Evolutionary conservation across 53 echinoderm and acorn worm genomes (phyloP), one percentile per base, ranked within the genome.

Genomic region (Antedon mediterranea): DNA sequence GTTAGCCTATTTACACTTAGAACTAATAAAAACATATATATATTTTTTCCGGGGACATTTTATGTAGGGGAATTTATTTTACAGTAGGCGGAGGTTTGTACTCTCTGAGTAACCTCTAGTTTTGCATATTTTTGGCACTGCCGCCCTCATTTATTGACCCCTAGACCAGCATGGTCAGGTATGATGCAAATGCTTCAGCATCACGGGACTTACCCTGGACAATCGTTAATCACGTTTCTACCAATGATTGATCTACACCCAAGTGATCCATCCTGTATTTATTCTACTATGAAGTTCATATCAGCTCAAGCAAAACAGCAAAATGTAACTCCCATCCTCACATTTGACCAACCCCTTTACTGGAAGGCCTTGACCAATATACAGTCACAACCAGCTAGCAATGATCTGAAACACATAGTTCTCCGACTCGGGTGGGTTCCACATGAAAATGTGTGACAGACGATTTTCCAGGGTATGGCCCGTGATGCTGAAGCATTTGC

Each of bases 381-480:
- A 7, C 18, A 15, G 28, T 28, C 8, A 30, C 57, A 81, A 73
- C 81, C 84, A 13, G 27, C 3, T 8, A 18, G 23, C 23, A 57
- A 57, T 23, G 23, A 77, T 71, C 75, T 88, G 7, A 80, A 74
- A 28, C 3, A 26, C 28, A 78, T 78, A 18, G 81, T 88, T 30
- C 43, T 81, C 43, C 71, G 75, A 37, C 72, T 88, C 2, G 88
- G n/a, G 88, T 33, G 81, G 88, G 11, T 81, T 88, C 30, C 88
- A 88, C 33, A 80, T 77, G 0, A 73, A 80, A n/a, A 84, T 87
- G 84, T 84, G 84, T n/a, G n/a, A n/a, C n/a, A n/a, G n/a, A n/a
- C n/a, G n/a, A n/a, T 77, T 87, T 87, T 44, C 81, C 84, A 30
- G 88, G 84, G n/a, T n/a, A n/a, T n/a, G n/a, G n/a, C n/a, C n/a